These are phyloP conservation scores for Drosophila bunnanda DNA, from an alignment of 2,888 invertebrate species.

Conservation along the genomic window DNA sequence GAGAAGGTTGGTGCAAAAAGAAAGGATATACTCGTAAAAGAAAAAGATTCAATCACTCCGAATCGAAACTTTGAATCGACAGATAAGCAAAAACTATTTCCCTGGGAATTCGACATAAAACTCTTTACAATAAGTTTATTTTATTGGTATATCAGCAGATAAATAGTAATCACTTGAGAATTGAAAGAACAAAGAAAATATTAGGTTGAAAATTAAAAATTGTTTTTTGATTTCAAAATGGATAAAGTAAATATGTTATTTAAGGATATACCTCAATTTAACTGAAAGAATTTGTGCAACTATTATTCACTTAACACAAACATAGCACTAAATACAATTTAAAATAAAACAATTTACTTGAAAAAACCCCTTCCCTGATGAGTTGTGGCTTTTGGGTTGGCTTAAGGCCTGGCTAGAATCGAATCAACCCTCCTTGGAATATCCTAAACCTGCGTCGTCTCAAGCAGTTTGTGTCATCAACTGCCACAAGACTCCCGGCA, in stretches of 20 bases:
- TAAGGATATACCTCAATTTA: too few species aligned
- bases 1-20: conserved; percentile 2
- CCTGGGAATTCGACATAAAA: background rate
- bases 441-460: background rate
- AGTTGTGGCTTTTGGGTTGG: conserved; percentile 1
- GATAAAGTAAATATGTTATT: too few species aligned
- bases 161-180: too few species aligned
- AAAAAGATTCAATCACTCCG: conserved; percentile 28
- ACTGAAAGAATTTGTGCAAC: background rate
- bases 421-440: background rate
- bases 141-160: too few species aligned
- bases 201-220: too few species aligned
- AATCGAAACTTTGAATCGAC: conserved; percentile 6
- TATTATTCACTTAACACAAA: background rate
- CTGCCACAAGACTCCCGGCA: conserved; percentile 20
- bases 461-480: conserved; percentile 26
- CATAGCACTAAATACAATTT: background rate
- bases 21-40: conserved; percentile 2
- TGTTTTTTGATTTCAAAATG: too few species aligned
- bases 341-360: background rate
- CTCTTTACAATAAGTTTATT: too few species aligned
- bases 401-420: background rate
- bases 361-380: background rate
- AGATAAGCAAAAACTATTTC: conserved; percentile 10
- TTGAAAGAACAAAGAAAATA: too few species aligned